Evolutionary conservation across 2,888 invertebrate genomes (phyloP), one percentile per base, ranked within the genome.

Genomic region (Morpho helenor): DNA sequence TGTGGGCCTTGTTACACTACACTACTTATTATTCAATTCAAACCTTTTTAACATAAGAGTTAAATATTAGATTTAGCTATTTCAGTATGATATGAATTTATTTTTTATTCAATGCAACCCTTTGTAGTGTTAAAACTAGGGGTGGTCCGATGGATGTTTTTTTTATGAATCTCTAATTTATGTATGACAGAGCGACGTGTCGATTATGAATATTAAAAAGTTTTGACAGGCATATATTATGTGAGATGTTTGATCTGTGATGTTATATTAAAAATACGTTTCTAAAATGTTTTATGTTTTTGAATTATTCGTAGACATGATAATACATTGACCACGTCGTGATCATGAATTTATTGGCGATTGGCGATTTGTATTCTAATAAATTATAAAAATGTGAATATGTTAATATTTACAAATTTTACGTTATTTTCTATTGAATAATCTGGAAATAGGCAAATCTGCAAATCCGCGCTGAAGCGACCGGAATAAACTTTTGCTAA

Each of bases 141-240:
- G 85, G 86, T 84, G 85, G 85, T 84, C 85, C 66, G 59, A 66
- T 67, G 50, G 50, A 8, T 51, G 41, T 8, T 70, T 71, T 80
- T 77, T 76, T 74, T 72, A 71, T 78, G 80, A 78, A 81, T 80
- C 74, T 76, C 67, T 82, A 81, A 83, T 83, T 71, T 85, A 84
- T 85, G 84, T 84, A 83, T 82, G 84, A 80, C 78, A 68, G 63
- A 74, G 78, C 72, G 74, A 69, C 79, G 76, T 73, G 77, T 78
- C 77, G 74, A 81, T 80, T 80, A 81, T 82, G 84, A 85, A 85
- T 84, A 82, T 80, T 83, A 80, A 82, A 57, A 61, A 46, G 53
- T 53, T 59, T 49, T 61, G 58, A 61, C 54, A 48, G 58, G 49
- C 57, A 40, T 16, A 52, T 43, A 31, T 5, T 31, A 45, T 45